These are phyloP conservation scores for Aphelenchoides avenae DNA, from an alignment of 1,140 invertebrate species.

Conservation along the genomic window DNA sequence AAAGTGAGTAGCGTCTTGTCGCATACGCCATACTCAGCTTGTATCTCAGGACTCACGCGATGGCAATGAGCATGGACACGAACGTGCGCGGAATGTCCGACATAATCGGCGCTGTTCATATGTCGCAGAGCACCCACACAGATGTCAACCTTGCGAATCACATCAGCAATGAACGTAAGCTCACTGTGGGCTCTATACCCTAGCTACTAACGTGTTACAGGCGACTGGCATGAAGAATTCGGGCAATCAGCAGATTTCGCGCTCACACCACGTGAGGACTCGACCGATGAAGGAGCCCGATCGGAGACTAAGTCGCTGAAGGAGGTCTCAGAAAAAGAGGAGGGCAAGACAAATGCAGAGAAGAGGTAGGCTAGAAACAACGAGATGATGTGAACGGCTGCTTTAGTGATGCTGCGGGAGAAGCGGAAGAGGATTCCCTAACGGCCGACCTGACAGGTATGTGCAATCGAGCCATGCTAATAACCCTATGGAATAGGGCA, in stretches of 20 bases:
- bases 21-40: conserved; percentile 1
- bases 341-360: no score
- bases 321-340: no score
- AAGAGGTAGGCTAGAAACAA: no score
- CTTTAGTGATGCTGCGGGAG: no score
- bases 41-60: neutral
- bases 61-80: conserved; percentile 55
- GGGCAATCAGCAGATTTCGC: conserved; percentile 46
- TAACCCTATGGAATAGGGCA: no score
- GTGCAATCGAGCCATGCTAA: no score
- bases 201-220: conserved; percentile 21
- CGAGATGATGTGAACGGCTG: no score
- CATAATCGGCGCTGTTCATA: conserved; percentile 53
- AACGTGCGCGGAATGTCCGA: conserved; percentile 57
- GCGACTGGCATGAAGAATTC: conserved; percentile 58
- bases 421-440: no score
- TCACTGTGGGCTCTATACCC: conserved; percentile 24
- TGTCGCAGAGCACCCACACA: conserved; percentile 57
- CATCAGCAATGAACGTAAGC: conserved; percentile 51
- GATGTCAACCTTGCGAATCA: conserved; percentile 58
- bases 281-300: no score
- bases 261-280: conserved; percentile 44
- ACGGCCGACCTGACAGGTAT: no score
- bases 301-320: no score
- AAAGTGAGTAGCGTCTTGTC: conserved; percentile 1